Evolutionary conservation across 2,888 invertebrate species (phyloP), one percentile per base, ranked within the genome.

Genomic region (Aricia artaxerxes): DNA sequence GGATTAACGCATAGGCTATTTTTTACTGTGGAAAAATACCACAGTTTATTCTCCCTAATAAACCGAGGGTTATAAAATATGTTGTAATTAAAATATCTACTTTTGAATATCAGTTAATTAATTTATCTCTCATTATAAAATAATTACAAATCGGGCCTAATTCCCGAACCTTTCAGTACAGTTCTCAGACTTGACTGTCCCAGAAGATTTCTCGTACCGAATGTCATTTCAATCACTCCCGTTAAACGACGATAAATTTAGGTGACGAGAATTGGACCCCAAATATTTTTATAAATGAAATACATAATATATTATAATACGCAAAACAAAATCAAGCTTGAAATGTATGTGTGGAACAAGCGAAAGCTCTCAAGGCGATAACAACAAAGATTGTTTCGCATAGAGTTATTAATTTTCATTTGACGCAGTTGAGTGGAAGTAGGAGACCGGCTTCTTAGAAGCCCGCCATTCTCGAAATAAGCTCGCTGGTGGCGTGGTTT

Each of bases 321-420:
- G 49, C 9, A 49, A 49, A 53, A 53, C 4, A 53, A 53, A 57
- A 16, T 57, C 57, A 16, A 2, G 1, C 44, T 73, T 9, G 44
- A n/a, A n/a, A 73, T 9, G 44, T n/a, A 44, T 73, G 35, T 73
- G 31, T 13, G 35, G 35, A 69, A 69, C 69, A 69, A 38, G 69
- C 4, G 4, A 69, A 69, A 24, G 73, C 49, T 75, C 13, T 53
- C 9, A 49, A 49, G 44, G 57, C 31, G 35, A 11, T 49, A 44
- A 38, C 6, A n/a, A 78, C 78, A 76, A 79, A 77, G 72, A 78
- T 78, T 64, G 78, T 78, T 60, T 76, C 75, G 44, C 40, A 69
- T 53, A 77, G 78, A 76, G 88, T 89, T 90, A 91, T 91, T 91
- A 91, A 91, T 90, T 91, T 90, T 91, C 90, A 91, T 91, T 91